These are phyloP conservation scores for Manduca sexta DNA, from an alignment of 1,140 invertebrate genomes.

Conservation along the genomic window DNA sequence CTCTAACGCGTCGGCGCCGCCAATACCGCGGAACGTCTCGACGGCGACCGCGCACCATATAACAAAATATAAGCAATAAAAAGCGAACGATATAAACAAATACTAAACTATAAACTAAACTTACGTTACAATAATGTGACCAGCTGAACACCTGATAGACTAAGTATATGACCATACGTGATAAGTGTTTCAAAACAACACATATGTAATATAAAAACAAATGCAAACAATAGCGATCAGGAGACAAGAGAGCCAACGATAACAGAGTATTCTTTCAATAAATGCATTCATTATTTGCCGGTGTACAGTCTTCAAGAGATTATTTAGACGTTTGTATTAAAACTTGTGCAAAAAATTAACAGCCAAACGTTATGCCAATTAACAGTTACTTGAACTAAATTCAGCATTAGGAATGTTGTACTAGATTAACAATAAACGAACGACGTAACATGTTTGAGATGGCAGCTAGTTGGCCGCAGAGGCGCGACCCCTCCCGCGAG, in stretches of 20 bases:
- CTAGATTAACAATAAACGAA: background rate
- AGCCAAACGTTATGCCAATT: background rate
- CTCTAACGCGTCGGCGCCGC: background rate
- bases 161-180: too few species aligned
- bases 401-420: slow-evolving; percentile 6
- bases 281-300: background rate
- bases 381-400: background rate
- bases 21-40: too few species aligned
- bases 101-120: too few species aligned
- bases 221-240: background rate
- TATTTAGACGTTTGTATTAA: too few species aligned
- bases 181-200: too few species aligned
- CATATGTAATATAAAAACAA: background rate
- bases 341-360: background rate
- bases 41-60: too few species aligned
- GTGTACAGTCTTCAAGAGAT: background rate
- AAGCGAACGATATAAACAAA: too few species aligned
- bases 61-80: too few species aligned
- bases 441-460: background rate
- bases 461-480: too few species aligned
- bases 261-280: background rate
- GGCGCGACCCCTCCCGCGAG: too few species aligned
- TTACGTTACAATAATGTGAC: too few species aligned
- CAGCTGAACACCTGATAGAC: too few species aligned
- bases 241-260: background rate